Evolutionary conservation across 1,140 invertebrate species (phyloP).

Genomic region (Pseudomyrmex concolor): DNA sequence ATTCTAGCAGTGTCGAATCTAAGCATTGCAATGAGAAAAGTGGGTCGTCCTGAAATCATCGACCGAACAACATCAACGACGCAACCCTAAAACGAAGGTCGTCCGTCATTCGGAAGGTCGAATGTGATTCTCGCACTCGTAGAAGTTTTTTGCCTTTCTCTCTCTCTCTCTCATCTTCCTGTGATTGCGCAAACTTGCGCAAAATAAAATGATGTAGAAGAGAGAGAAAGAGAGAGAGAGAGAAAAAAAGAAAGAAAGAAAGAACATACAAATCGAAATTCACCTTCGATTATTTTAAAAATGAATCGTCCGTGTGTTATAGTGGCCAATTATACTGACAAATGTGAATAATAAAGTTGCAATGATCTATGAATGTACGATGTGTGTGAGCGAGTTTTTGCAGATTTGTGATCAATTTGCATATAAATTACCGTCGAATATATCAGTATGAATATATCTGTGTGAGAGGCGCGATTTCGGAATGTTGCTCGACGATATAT

Average conservation of each 20-base stretch:
- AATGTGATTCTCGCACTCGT: constrained; percentile 4
- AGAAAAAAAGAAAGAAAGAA: no score
- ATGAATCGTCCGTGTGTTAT: no score
- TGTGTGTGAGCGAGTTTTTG: no score
- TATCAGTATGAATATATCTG: neutral
- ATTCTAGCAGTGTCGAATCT: constrained; percentile 71
- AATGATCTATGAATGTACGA: no score
- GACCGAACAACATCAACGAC: neutral
- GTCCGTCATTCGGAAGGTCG: constrained; percentile 46
- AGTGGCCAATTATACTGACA: no score
- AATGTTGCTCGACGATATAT: constrained; percentile 23
- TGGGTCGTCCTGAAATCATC: constrained; percentile 62
- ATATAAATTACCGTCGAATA: constrained; percentile 5
- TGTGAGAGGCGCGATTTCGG: neutral
- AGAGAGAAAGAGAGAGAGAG: no score
- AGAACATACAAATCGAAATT: neutral
- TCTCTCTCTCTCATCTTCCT: neutral
- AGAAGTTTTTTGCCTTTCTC: neutral
- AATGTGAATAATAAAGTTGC: no score
- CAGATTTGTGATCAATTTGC: neutral
- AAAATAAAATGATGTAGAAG: constrained; percentile 18
- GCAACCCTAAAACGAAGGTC: constrained; percentile 47
- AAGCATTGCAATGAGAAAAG: constrained; percentile 66
- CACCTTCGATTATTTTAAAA: neutral
- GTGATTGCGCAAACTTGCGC: neutral